Conservation (phyloP, 2,797 vertebrate genomes). For the Hylomyscus alleni region DNA sequence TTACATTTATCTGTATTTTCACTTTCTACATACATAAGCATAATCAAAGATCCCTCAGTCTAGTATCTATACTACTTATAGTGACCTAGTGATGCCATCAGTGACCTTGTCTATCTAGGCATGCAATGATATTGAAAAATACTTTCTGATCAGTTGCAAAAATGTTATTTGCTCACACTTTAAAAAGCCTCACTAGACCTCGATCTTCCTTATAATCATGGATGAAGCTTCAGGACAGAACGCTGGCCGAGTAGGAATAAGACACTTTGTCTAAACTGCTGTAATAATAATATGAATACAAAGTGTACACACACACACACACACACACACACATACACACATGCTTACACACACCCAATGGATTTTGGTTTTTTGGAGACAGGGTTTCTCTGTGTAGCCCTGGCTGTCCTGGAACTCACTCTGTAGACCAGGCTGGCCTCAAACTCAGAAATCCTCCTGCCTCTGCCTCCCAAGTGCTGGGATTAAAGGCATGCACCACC, state of each 20-base stretch:
- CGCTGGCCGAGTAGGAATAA: neutral
- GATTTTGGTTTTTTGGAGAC: too few relatives aligned
- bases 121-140: neutral
- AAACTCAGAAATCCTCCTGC: too few relatives aligned
- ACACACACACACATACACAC: too few relatives aligned
- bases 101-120: neutral
- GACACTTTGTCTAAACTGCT: neutral
- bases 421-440: too few relatives aligned
- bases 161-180: neutral
- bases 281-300: neutral
- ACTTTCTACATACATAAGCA: constrained; percentile 22
- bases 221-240: neutral
- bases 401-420: too few relatives aligned
- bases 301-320: too few relatives aligned
- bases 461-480: too few relatives aligned
- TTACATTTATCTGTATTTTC: neutral
- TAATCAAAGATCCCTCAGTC: constrained; percentile 29
- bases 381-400: too few relatives aligned
- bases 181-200: neutral
- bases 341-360: too few relatives aligned
- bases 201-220: neutral
- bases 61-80: neutral
- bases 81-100: neutral
- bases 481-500: too few relatives aligned
- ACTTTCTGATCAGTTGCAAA: neutral